Evolutionary conservation across 2,113 vertebrate genomes (phyloP), one percentile per base, ranked within the genome.

Genomic region (Lanius ludovicianus): DNA sequence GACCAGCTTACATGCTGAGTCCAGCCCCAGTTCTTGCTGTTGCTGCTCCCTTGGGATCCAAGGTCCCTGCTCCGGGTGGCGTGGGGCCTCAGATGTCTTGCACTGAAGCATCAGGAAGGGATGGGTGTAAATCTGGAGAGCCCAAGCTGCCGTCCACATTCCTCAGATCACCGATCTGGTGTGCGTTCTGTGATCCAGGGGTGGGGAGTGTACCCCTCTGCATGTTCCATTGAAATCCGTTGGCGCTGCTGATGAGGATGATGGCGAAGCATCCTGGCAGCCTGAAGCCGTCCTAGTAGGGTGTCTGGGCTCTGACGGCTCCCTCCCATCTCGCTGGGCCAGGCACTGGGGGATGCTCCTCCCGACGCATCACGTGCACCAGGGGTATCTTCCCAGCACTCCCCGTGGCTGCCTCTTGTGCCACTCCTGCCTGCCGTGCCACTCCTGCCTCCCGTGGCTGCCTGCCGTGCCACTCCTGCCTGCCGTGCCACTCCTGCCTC

Each of bases 171-270:
- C 7, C 0, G 0, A 50, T 46, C 42, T 27, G 13, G 14, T 46
- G 82, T 21, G 41, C 1, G 2, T 19, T 68, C 50, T 9, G 74
- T 13, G 30, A 47, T 39, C 27, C 33, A 21, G 33, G 67, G 73
- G 56, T 7, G 65, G 53, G 82, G 63, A 59, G 30, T 0, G 1
- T 1, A 0, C 44, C 50, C 18, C 7, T 57, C 55, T 8, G 18
- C n/a, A 2, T 1, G 4, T 23, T 42, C 70, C 46, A 4, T 1
- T 0, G 2, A 42, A 69, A 49, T 82, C 56, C 4, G 1, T 42
- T 53, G 59, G 39, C 1, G 13, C 73, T 63, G 67, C 67, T 2
- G 31, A 6, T 0, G 2, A 80, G 57, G 63, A 44, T 2, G 6
- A 8, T 37, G 1, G 24, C 0, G 8, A 75, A 57, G 52, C 6